Evolutionary conservation across 2,888 invertebrate genomes (phyloP), one percentile per base, ranked within the genome.

Genomic region (Athetis lepigone): DNA sequence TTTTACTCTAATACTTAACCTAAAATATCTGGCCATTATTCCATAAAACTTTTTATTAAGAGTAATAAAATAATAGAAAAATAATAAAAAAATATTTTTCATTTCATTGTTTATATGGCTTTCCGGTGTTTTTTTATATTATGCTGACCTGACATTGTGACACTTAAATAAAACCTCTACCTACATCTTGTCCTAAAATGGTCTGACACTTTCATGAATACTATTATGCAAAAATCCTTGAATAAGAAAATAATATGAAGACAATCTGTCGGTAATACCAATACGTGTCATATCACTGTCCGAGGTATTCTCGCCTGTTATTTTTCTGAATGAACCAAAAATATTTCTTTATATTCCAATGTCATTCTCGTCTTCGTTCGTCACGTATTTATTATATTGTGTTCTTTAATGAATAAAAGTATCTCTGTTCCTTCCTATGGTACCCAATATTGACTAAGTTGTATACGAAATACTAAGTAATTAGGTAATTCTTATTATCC

Each of bases 281-380:
- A 49, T 54, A 61, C 33, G 23, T 69, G 42, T 74, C 75, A 25
- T 36, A 61, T 74, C 47, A 60, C 47, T 68, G 69, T 49, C 51
- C 29, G n/a, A 40, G 56, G 29, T 54, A 43, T 75, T 33, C 54
- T 50, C 50, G 50, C 29, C 19, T 54, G 45, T 71, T 27, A 50
- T 42, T 58, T 75, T 37, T 33, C 19, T 50, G 29, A 75, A 70
- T 55, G 39, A 75, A 55, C 46, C 23, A 23, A 42, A 51, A 23
- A 69, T 63, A 62, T 60, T 18, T 62, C 25, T 40, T 56, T 68
- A 45, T 61, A 27, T 57, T 29, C 13, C 40, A 42, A 75, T 54
- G 71, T 18, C 62, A 37, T 69, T 62, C 60, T 52, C 27, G 43
- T 36, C 29, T 70, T 36, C 45, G 54, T 63, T 47, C 36, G 46